Base-by-base conservation (phyloP, 1,140 invertebrate species). In the Cotesia glomerata region DNA sequence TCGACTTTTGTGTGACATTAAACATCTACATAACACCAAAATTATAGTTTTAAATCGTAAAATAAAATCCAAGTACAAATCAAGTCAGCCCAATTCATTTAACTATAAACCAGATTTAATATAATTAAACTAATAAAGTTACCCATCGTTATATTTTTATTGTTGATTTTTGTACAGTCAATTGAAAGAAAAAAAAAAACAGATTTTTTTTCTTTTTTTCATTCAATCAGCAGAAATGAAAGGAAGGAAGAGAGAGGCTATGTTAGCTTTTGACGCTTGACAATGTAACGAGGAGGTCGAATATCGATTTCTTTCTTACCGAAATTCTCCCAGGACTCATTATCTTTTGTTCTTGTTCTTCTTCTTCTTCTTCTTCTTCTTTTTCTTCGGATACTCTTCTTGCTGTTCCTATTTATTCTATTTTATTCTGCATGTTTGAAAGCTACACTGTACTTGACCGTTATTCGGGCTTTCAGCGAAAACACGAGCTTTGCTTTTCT, bases 221-320 rank as follows among this genome's bases (percentile, higher is more conserved):
- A 54, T 54, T 54, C n/a, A 54, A 54, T 54, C 13, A 45, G 39
- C n/a, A 45, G 14, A 70, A 61, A 7, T 36, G 26, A 70, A 36
- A 61, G 39, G 14, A 8, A 56, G 18, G 13, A 34, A 54, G 5
- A 54, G 16, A 5, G 52, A 54, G 49, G 54, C 8, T n/a, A 13
- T 56, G 11, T n/a, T 26, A 16, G 14, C 45, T 8, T 26, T 26
- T 11, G n/a, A 5, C 36, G n/a, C 45, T 69, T 35, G 39, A 63
- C 39, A 39, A 39, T 51, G 59, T 67, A 72, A 71, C 69, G 71
- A 73, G n/a, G 75, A 76, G 77, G 70, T 74, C 72, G 72, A 76
- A 67, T 80, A 80, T 80, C 76, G 79, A 77, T 79, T 79, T 52
- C 62, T 7, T 49, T 13, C 62, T 59, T 73, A 62, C 51, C 13